Percentiles rank a stretch among this genome's conserved stretches.
Conservation (phyloP, 2,113 vertebrate species). For the Gymnogyps californianus region DNA sequence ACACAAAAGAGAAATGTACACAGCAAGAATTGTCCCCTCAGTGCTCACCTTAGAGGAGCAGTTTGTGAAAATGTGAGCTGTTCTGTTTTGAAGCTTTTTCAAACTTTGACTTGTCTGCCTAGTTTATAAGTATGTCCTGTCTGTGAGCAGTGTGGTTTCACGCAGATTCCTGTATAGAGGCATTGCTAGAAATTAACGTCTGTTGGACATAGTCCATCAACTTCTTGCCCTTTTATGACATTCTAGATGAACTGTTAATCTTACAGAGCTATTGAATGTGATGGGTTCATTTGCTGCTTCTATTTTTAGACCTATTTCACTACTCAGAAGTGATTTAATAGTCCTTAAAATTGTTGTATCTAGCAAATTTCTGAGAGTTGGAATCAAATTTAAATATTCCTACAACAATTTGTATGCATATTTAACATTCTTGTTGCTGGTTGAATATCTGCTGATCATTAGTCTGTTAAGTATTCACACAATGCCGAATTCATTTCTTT, state of each 20-base stretch:
- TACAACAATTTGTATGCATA: not conserved
- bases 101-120: not conserved
- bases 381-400: not conserved
- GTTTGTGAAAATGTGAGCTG: not conserved
- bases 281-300: not conserved
- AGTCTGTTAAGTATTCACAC: not conserved
- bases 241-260: not conserved
- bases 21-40: not conserved
- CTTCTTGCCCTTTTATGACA: not conserved
- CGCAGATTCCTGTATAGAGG: not conserved
- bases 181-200: not conserved
- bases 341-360: not conserved
- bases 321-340: not conserved
- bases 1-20: not conserved
- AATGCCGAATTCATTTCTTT: not conserved
- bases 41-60: not conserved
- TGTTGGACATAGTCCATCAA: not conserved
- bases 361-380: not conserved
- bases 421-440: not conserved
- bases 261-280: not conserved
- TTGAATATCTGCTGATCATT: not conserved
- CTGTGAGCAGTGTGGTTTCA: not conserved
- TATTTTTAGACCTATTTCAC: not conserved
- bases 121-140: not conserved
- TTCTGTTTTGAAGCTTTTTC: not conserved